Evolutionary conservation across 2,113 vertebrate genomes (phyloP).

Genomic region (Mormyrus iriodes): DNA sequence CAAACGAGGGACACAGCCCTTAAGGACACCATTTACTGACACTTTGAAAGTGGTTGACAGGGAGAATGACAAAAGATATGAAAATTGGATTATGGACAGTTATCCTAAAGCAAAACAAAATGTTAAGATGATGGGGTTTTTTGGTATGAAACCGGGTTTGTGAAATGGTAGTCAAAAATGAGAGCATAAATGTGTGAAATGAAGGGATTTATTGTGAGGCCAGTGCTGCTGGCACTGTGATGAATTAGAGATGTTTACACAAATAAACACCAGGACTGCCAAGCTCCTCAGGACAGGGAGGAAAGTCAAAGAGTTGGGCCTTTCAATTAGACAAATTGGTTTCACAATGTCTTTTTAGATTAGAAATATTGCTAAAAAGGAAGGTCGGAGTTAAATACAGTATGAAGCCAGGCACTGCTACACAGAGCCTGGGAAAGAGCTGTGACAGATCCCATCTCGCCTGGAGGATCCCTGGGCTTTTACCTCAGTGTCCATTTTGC

Average conservation of each 20-base stretch:
- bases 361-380: constrained; percentile 34
- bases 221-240: constrained; percentile 2
- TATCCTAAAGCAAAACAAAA: not conserved
- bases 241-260: constrained; percentile 11
- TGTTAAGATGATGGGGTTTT: not conserved
- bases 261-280: constrained; percentile 6
- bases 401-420: not conserved
- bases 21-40: not conserved
- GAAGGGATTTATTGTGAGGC: constrained; percentile 11
- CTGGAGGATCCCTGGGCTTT: not conserved
- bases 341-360: constrained; percentile 9
- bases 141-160: constrained; percentile 1
- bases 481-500: constrained; percentile 46
- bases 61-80: not conserved
- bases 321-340: constrained; percentile 19
- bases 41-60: not conserved
- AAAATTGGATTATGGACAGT: not conserved
- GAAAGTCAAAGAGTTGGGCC: not conserved
- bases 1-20: not conserved
- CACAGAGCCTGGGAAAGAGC: not conserved
- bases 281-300: not conserved
- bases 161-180: not conserved
- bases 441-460: not conserved
- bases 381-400: not conserved
- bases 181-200: constrained; percentile 2